phyloP scores from a whole-genome alignment of 2,888 invertebrate genomes.

The Mimachlamys varia region DNA sequence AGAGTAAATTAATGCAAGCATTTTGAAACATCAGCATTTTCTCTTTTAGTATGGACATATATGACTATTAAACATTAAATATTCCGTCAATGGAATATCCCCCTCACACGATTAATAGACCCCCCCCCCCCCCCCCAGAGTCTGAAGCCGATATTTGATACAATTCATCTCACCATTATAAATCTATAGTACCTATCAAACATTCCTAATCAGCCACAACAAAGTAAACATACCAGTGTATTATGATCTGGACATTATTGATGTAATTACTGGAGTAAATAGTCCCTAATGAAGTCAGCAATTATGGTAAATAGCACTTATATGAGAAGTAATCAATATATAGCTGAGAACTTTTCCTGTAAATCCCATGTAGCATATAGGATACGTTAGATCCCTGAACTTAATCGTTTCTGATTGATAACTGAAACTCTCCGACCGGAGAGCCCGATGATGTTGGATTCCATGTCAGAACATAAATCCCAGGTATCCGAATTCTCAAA shows the following conservation, averaged over 20 bases:
- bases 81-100: too few relatives aligned
- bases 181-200: neutral
- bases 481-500: too few relatives aligned
- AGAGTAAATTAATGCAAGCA: too few relatives aligned
- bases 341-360: neutral
- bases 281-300: neutral
- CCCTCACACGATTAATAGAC: too few relatives aligned
- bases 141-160: neutral
- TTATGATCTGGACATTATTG: neutral
- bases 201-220: neutral
- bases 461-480: too few relatives aligned
- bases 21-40: too few relatives aligned
- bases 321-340: neutral
- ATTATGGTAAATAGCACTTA: neutral
- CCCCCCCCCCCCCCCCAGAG: neutral
- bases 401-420: too few relatives aligned
- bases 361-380: too few relatives aligned
- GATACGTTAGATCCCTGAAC: neutral
- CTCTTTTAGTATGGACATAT: too few relatives aligned
- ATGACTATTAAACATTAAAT: too few relatives aligned
- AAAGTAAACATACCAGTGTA: neutral
- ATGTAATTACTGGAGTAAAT: conserved; percentile 6
- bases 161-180: neutral
- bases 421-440: too few relatives aligned
- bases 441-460: too few relatives aligned